Evolutionary conservation across 2,888 invertebrate species (phyloP), one percentile per base, ranked within the genome.

Genomic region (Ochropleura leucogaster): DNA sequence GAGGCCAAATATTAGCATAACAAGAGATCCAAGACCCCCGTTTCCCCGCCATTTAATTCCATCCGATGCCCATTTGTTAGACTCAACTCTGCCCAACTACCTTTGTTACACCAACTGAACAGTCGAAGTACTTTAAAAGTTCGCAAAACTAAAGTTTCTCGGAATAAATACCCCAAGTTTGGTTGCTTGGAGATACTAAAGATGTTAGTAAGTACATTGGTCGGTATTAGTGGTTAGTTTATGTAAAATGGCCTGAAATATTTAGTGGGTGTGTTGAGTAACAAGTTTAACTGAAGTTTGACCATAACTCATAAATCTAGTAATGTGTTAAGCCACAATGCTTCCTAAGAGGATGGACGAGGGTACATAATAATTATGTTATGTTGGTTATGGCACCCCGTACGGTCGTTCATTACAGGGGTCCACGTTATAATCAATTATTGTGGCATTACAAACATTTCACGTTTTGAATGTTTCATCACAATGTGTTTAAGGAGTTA

Each of bases 1-100:
- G 84, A 80, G 88, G 89, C 87, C 76, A 84, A 83, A 88, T 90
- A 93, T 93, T 93, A 90, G 84, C 92, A 91, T 92, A 90, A 92
- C 91, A 92, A 91, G 89, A 89, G 90, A 89, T 72, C 85, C 69
- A 79, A 85, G 86, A 85, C 84, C 86, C 77, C 85, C 83, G 83
- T 89, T 92, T 90, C 89, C 84, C 85, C 80, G 75, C 88, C 89
- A 90, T 93, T 93, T 91, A 90, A 90, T 90, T 87, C 86, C 84
- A 75, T 69, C 82, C 81, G 79, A 88, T 88, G 87, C 84, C 88
- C 91, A 89, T 91, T 91, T 90, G 90, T 91, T 85, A 89, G 88
- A 86, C 85, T 85, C 82, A 85, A 91, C 86, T 90, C 87, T 72
- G 53, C 67, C 77, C 83, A 91, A 90, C 89, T 89, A 90, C 91